Percentiles rank a stretch among this genome's conserved stretches.
Conservation (phyloP, 2,113 vertebrate genomes). For the Mus spicilegus region DNA sequence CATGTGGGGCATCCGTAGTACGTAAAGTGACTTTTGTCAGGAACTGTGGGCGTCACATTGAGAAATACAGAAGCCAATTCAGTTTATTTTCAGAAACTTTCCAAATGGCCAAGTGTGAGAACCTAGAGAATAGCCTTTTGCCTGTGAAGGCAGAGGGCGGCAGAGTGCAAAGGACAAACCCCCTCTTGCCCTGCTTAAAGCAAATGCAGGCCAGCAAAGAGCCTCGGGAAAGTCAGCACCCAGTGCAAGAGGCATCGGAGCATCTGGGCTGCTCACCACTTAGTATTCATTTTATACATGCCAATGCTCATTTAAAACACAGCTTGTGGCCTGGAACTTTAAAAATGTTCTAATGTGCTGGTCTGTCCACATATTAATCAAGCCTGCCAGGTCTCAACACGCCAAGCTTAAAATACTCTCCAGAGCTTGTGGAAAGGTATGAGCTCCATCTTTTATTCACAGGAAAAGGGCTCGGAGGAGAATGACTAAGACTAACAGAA, state of each 20-base stretch:
- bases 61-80: constrained; percentile 68
- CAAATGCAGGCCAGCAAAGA: constrained; percentile 10
- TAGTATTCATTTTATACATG: constrained; percentile 54
- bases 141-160: constrained; percentile 42
- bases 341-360: constrained; percentile 74
- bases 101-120: constrained; percentile 66
- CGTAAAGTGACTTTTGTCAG: constrained; percentile 55
- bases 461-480: constrained; percentile 56
- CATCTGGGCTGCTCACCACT: constrained; percentile 31
- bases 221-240: constrained; percentile 36
- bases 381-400: constrained; percentile 76
- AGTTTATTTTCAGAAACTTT: constrained; percentile 72
- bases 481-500: constrained; percentile 56
- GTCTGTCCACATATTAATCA: constrained; percentile 71
- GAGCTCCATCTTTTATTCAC: constrained; percentile 71
- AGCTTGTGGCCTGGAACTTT: constrained; percentile 69
- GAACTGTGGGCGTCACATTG: constrained; percentile 49
- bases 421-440: constrained; percentile 72
- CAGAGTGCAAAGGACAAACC: constrained; percentile 24
- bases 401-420: constrained; percentile 79
- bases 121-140: constrained; percentile 59
- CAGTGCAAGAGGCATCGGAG: neutral
- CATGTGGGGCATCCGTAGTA: neutral
- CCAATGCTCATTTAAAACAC: constrained; percentile 64
- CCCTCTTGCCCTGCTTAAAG: constrained; percentile 23